Evolutionary conservation across 2,888 invertebrate species (phyloP).

Genomic region (Drosophila sordidula): DNA sequence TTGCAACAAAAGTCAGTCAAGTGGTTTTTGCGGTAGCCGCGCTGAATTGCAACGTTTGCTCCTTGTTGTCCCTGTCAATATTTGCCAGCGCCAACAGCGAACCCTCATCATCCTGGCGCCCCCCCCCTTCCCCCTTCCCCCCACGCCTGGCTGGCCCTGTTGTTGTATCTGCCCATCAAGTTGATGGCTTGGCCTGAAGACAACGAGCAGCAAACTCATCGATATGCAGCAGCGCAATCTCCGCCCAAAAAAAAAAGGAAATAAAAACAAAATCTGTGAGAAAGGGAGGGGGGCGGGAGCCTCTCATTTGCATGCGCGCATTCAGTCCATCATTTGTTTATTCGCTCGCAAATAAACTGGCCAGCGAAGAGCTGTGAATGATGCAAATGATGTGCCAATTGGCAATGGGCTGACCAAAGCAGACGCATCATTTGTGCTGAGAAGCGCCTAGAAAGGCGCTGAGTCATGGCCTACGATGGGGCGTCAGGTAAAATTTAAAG

Average conservation of each 20-base stretch:
- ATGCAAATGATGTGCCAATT: slow-evolving; percentile 47
- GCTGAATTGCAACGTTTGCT: slow-evolving; percentile 35
- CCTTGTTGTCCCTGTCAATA: slow-evolving; percentile 64
- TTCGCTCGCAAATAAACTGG: slow-evolving; percentile 46
- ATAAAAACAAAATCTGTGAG: slow-evolving; percentile 25
- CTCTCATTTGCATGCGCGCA: slow-evolving; percentile 67
- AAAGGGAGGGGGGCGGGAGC: background rate
- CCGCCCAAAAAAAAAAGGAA: slow-evolving; percentile 4
- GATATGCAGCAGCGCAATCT: slow-evolving; percentile 67
- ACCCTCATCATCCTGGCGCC: slow-evolving; percentile 24
- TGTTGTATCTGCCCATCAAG: slow-evolving; percentile 21
- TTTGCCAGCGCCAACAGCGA: slow-evolving; percentile 50
- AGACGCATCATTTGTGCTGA: slow-evolving; percentile 3
- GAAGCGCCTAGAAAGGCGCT: slow-evolving; percentile 3
- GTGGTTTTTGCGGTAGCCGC: slow-evolving; percentile 52
- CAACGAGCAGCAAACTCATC: slow-evolving; percentile 45
- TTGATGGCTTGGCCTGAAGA: slow-evolving; percentile 43
- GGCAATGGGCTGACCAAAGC: slow-evolving; percentile 8
- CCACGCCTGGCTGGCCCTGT: too few species aligned
- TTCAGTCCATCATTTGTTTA: slow-evolving; percentile 64
- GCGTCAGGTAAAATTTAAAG: slow-evolving; percentile 3
- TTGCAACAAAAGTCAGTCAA: slow-evolving; percentile 78
- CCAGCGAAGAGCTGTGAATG: slow-evolving; percentile 1
- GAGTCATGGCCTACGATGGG: background rate
- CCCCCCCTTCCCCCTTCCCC: too few species aligned